These are phyloP conservation scores for Pemphredon lugubris DNA, from an alignment of 2,888 invertebrate genomes.

Conservation along the genomic window DNA sequence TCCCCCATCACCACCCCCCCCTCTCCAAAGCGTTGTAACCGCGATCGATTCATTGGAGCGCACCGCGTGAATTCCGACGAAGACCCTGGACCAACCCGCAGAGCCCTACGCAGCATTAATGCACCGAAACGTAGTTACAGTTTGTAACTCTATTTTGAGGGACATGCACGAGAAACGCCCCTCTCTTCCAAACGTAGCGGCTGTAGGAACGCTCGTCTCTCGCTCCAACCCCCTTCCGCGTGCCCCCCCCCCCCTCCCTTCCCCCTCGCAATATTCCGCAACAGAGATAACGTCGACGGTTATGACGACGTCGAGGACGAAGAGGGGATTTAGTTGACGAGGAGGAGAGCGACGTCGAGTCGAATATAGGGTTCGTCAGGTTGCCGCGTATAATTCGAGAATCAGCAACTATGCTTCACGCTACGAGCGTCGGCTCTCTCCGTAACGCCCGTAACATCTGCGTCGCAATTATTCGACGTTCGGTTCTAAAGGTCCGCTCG, in stretches of 20 bases:
- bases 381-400: conserved; percentile 50
- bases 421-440: too few species aligned
- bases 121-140: conserved; percentile 78
- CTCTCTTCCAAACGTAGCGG: conserved; percentile 9
- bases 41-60: conserved; percentile 70
- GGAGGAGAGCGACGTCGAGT: conserved; percentile 24
- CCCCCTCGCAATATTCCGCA: conserved; percentile 68
- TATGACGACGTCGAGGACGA: conserved; percentile 43
- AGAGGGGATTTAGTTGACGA: conserved; percentile 12
- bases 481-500: conserved; percentile 39
- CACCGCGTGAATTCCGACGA: conserved; percentile 59
- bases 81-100: conserved; percentile 57
- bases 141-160: conserved; percentile 77
- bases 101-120: conserved; percentile 68
- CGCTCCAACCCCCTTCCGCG: background rate
- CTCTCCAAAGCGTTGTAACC: conserved; percentile 66
- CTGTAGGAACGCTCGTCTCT: conserved; percentile 19
- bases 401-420: conserved; percentile 46
- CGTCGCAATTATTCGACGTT: conserved; percentile 73
- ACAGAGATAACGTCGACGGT: conserved; percentile 61
- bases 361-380: conserved; percentile 33
- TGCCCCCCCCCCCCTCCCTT: background rate
- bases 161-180: conserved; percentile 65
- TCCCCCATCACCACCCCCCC: too few species aligned
- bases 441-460: conserved; percentile 73